These are phyloP conservation scores for Limanda limanda DNA, from an alignment of 2,113 vertebrate species.

Conservation along the genomic window DNA sequence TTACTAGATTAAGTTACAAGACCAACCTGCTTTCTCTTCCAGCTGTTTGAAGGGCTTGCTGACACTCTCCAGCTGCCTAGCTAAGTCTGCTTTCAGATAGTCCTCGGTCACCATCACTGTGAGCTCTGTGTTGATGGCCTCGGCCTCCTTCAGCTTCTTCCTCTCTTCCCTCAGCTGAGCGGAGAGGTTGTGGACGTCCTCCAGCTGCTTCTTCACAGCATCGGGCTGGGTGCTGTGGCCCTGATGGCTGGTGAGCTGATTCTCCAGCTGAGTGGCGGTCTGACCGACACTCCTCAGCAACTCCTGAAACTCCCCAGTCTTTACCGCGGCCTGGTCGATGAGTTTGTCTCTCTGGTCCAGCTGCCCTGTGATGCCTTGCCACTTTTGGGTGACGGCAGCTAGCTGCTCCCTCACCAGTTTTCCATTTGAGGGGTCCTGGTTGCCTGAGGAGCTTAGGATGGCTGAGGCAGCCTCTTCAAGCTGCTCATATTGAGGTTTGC, in stretches of 20 bases:
- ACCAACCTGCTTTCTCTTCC: slow-evolving; percentile 94
- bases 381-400: slow-evolving; percentile 87
- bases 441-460: slow-evolving; percentile 86
- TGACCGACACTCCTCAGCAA: slow-evolving; percentile 85
- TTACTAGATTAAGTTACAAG: slow-evolving; percentile 30
- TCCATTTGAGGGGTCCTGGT: slow-evolving; percentile 80
- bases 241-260: slow-evolving; percentile 84
- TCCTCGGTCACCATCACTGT: slow-evolving; percentile 90
- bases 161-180: slow-evolving; percentile 87
- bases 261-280: slow-evolving; percentile 84
- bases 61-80: slow-evolving; percentile 90
- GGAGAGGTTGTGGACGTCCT: slow-evolving; percentile 86
- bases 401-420: slow-evolving; percentile 88
- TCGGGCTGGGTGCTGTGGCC: slow-evolving; percentile 87
- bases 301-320: slow-evolving; percentile 90
- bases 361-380: slow-evolving; percentile 89
- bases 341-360: slow-evolving; percentile 87
- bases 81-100: slow-evolving; percentile 93
- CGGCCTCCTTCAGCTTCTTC: slow-evolving; percentile 86
- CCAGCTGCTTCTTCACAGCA: slow-evolving; percentile 90
- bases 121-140: slow-evolving; percentile 87
- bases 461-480: slow-evolving; percentile 85
- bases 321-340: slow-evolving; percentile 90
- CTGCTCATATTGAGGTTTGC: slow-evolving; percentile 92
- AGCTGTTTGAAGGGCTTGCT: slow-evolving; percentile 91